Evolutionary conservation across 2,888 invertebrate species (phyloP).

Genomic region (Drosophila recens): DNA sequence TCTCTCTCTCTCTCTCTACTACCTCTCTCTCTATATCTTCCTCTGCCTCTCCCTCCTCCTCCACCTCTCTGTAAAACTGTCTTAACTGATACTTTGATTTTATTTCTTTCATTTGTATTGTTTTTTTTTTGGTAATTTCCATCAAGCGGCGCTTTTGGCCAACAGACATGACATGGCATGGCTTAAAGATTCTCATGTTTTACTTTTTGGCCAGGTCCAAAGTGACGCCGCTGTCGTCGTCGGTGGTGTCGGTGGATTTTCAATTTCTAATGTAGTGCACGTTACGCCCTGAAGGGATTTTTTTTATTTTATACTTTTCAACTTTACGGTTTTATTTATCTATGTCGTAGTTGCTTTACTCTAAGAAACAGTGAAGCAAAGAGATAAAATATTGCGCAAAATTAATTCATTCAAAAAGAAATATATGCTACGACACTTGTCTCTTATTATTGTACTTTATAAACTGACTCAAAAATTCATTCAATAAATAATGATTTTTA

Average conservation of each 20-base stretch:
- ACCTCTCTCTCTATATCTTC: slow-evolving; percentile 12
- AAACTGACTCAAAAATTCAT: too few relatives aligned
- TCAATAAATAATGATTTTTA: too few relatives aligned
- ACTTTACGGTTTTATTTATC: slow-evolving; percentile 72
- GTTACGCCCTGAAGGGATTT: slow-evolving; percentile 80
- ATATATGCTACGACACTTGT: too few relatives aligned
- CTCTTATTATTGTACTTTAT: too few relatives aligned
- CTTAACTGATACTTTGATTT: slow-evolving; percentile 36
- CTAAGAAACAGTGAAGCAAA: slow-evolving; percentile 46
- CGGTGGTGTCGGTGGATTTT: slow-evolving; percentile 72
- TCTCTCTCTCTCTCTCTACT: slow-evolving; percentile 11
- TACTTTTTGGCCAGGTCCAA: slow-evolving; percentile 45
- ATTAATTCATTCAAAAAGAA: too few relatives aligned
- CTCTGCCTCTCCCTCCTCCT: not conserved
- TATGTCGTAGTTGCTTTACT: slow-evolving; percentile 52
- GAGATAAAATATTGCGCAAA: not conserved
- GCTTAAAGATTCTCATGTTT: slow-evolving; percentile 76
- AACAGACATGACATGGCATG: slow-evolving; percentile 45
- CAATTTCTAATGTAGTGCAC: slow-evolving; percentile 82
- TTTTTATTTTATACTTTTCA: slow-evolving; percentile 63
- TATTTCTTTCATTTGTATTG: slow-evolving; percentile 12
- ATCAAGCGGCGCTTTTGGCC: slow-evolving; percentile 68
- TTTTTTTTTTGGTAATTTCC: slow-evolving; percentile 65
- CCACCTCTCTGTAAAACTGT: slow-evolving; percentile 27
- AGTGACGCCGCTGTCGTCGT: slow-evolving; percentile 37